phyloP scores from a whole-genome alignment of 2,113 vertebrate species.

The Laticauda colubrina region DNA sequence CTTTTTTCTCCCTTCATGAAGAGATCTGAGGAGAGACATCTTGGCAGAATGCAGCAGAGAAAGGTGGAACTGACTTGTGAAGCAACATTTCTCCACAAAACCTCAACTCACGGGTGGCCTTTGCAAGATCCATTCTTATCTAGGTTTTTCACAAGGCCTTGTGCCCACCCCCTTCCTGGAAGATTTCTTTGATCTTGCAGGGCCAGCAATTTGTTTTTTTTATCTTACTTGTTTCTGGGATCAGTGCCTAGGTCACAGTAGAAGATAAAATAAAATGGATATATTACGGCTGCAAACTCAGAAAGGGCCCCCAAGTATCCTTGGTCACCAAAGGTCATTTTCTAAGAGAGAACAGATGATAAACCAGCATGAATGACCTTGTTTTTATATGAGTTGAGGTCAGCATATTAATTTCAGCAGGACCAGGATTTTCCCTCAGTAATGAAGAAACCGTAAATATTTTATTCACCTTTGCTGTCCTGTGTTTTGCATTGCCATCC shows the following conservation, averaged over 20 bases:
- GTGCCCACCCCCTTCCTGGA: background rate
- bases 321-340: background rate
- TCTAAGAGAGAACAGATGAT: background rate
- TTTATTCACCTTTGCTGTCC: background rate
- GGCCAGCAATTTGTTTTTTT: background rate
- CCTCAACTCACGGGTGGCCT: background rate
- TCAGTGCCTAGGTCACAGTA: background rate
- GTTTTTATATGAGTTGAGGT: background rate
- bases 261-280: background rate
- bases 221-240: background rate
- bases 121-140: too few relatives aligned
- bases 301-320: background rate
- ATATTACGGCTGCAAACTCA: background rate
- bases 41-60: background rate
- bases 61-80: background rate
- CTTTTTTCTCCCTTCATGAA: slow-evolving; percentile 27
- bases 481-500: background rate
- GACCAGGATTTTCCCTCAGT: background rate
- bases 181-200: background rate
- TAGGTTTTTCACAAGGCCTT: background rate
- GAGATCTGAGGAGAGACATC: background rate
- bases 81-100: background rate
- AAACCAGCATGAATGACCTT: background rate
- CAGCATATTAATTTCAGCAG: background rate
- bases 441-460: background rate